phyloP scores from a whole-genome alignment of 1,140 invertebrate genomes.

The Agrilus planipennis region DNA sequence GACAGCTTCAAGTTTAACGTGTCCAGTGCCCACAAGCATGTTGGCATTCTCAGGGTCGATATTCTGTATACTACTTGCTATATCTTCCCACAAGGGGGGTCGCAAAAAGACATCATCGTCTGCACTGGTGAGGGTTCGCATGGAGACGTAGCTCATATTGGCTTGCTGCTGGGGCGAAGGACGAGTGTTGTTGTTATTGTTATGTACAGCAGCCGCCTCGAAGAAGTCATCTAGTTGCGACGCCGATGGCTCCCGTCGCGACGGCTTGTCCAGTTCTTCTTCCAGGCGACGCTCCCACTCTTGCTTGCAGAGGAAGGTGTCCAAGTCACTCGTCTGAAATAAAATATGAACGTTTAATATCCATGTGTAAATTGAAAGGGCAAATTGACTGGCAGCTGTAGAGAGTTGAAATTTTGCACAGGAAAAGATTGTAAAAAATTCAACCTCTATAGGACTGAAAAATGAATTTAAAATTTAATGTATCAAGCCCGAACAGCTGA shows the following conservation, averaged over 20 bases:
- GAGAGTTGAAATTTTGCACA: too few species aligned
- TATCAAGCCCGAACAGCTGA: too few species aligned
- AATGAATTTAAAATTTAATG: too few species aligned
- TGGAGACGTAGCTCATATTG: conserved; percentile 41
- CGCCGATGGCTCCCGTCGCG: conserved; percentile 48
- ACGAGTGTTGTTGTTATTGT: too few species aligned
- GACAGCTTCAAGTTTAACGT: conserved; percentile 63
- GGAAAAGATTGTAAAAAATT: too few species aligned
- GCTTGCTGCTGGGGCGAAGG: conserved; percentile 18
- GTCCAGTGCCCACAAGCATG: conserved; percentile 52
- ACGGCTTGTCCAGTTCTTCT: conserved; percentile 43
- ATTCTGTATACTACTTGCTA: conserved; percentile 76
- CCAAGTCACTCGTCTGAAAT: conserved; percentile 48
- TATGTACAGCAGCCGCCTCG: conserved; percentile 30
- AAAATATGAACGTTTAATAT: background rate
- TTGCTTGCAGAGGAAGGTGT: conserved; percentile 46
- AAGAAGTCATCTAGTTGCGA: conserved; percentile 60
- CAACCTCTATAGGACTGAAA: too few species aligned
- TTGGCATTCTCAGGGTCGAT: conserved; percentile 80
- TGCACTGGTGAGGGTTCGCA: conserved; percentile 33
- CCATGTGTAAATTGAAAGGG: too few species aligned
- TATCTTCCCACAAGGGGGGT: conserved; percentile 77
- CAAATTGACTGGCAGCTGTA: too few species aligned
- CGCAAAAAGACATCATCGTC: conserved; percentile 70
- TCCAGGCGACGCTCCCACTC: conserved; percentile 44